Evolutionary conservation across 2,113 vertebrate species (phyloP).

Genomic region (Canis aureus): DNA sequence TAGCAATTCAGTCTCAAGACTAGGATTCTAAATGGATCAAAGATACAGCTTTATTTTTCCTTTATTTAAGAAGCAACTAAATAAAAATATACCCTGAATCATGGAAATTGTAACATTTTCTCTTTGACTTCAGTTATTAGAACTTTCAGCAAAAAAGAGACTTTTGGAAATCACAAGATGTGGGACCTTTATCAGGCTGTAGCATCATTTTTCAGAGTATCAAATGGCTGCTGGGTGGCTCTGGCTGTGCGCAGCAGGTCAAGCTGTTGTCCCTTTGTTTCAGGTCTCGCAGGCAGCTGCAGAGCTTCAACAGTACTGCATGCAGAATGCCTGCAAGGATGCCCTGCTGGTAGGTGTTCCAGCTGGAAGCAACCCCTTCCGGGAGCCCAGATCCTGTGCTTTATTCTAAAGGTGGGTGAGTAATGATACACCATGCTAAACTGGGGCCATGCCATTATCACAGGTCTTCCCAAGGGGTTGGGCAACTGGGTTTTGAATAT

Average conservation of each 20-base stretch:
- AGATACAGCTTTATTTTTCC: background rate
- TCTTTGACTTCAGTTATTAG: background rate
- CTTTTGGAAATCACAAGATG: background rate
- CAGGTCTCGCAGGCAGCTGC: conserved; percentile 98
- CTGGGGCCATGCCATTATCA: background rate
- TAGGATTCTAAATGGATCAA: conserved; percentile 19
- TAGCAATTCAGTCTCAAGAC: conserved; percentile 1
- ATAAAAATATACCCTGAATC: background rate
- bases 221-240: background rate
- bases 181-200: background rate
- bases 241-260: conserved; percentile 45
- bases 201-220: background rate
- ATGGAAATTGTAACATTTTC: background rate
- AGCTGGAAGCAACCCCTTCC: conserved; percentile 96
- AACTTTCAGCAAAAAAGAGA: background rate
- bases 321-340: conserved; percentile 97
- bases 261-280: background rate
- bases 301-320: conserved; percentile 97
- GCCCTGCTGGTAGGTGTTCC: conserved; percentile 95
- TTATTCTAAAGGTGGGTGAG: conserved; percentile 90
- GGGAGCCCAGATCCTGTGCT: conserved; percentile 95
- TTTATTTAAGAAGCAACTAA: conserved; percentile 13
- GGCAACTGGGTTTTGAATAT: background rate
- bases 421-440: fast-evolving
- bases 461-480: background rate